A percentile compares a stretch with the other conserved stretches of the same genome.
phyloP scores from a whole-genome alignment of 2,888 invertebrate genomes.

The Leptinotarsa juncta region DNA sequence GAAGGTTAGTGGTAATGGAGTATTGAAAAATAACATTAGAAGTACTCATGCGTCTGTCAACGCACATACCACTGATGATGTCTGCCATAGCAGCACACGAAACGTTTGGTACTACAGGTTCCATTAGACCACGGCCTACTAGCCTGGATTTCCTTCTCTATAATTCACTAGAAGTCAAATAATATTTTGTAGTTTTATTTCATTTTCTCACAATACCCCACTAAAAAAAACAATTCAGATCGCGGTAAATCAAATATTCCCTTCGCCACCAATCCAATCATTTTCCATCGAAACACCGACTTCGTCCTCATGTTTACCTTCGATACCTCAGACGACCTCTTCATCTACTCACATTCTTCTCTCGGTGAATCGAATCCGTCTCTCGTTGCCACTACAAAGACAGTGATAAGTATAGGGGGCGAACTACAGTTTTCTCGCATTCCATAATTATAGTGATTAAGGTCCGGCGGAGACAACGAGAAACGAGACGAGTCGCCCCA shows the following conservation, averaged over 20 bases:
- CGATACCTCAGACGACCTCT: background rate
- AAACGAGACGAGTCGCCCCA: conserved; percentile 26
- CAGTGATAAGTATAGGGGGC: conserved; percentile 52
- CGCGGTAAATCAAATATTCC: background rate
- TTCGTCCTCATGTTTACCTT: conserved; percentile 7
- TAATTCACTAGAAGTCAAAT: no score
- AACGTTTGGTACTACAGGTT: no score
- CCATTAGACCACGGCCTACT: no score
- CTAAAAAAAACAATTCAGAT: no score
- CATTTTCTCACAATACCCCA: no score
- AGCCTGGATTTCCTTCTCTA: no score
- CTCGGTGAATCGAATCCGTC: conserved; percentile 19
- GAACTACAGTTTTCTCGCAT: conserved; percentile 51
- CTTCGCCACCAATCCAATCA: background rate
- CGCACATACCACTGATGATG: no score
- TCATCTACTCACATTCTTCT: conserved; percentile 1
- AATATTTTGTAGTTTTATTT: no score
- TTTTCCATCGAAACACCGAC: background rate
- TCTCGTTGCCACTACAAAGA: conserved; percentile 38
- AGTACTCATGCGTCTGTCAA: no score
- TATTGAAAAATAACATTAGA: no score
- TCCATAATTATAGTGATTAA: conserved; percentile 51
- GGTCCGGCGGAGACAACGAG: conserved; percentile 38
- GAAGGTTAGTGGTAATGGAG: no score
- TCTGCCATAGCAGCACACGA: no score